Base-by-base conservation (phyloP, 2,888 invertebrate species). In the Drosophila subquinaria region DNA sequence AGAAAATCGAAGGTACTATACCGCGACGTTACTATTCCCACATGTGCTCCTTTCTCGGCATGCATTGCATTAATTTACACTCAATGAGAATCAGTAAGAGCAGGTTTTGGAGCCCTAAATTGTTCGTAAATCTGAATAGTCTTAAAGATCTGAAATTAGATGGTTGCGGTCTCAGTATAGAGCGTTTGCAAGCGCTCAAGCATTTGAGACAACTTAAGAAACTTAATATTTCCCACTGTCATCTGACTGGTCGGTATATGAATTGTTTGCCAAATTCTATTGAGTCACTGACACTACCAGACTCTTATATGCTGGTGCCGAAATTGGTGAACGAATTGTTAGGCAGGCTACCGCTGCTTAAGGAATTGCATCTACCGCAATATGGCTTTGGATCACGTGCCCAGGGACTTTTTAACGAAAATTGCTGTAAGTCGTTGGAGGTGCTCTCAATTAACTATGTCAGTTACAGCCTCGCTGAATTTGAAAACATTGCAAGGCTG, bases 401-500 rank as follows among this genome's bases (percentile, higher is more conserved):
- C 0, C 15, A 45, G 13, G 2, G 38, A 1, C 0, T 73, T 3
- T 33, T 57, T 10, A 23, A 4, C 0, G 8, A 23, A 23, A 23
- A 23, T 23, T 23, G 36, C 11, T 69, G 55, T 33, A 6, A 27
- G 1, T 15, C 35, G 0, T 42, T 83, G 23, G 83, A 83, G 17
- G 27, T 20, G 0, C 45, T 83, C 2, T 17, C 56, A 3, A 27
- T 81, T 1, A 64, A 50, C 48, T 20, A 15, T 17, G 17, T 23
- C 4, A 11, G 45, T 8, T 3, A 6, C 10, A 5, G 8, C 0
- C 4, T 1, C 13, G 10, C 13, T 20, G 47, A 23, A 0, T 74
- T 72, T 23, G 69, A 79, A 30, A 5, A 61, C 5, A 42, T 84
- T 15, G 84, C 81, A n/a, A 53, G 55, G 43, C 23, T 83, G 8